Evolutionary conservation across 2,113 vertebrate species (phyloP).

Genomic region (Reinhardtius hippoglossoides): DNA sequence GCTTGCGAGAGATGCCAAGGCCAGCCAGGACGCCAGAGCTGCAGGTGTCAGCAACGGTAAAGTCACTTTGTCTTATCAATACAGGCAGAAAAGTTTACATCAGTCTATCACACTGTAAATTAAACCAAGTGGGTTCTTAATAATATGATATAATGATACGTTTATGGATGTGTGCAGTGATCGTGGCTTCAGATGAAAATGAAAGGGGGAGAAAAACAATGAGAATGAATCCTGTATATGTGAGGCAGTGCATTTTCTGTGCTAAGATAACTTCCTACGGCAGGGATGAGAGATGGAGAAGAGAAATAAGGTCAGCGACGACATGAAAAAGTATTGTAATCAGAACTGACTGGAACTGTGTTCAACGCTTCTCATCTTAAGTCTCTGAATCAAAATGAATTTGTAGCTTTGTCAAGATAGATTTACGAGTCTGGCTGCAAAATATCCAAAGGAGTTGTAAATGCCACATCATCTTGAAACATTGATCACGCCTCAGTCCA

Average conservation of each 20-base stretch:
- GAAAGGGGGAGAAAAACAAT: background rate
- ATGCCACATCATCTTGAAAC: background rate
- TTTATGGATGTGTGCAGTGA: background rate
- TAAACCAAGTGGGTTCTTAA: background rate
- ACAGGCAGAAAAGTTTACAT: background rate
- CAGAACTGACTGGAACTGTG: constrained; percentile 33
- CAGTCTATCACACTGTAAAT: background rate
- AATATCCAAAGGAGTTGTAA: constrained; percentile 8
- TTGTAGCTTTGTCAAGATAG: constrained; percentile 22
- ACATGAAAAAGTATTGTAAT: constrained; percentile 55
- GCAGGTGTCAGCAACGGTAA: constrained; percentile 84
- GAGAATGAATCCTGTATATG: background rate
- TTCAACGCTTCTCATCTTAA: constrained; percentile 26
- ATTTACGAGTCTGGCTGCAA: constrained; percentile 12
- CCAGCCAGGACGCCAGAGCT: constrained; percentile 81
- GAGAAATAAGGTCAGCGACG: constrained; percentile 43
- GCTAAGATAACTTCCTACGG: constrained; percentile 1
- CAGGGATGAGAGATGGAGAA: constrained; percentile 31
- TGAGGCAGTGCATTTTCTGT: constrained; percentile 4
- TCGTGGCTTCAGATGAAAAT: background rate
- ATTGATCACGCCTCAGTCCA: constrained; percentile 8
- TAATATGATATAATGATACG: too few relatives aligned
- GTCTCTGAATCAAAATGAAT: constrained; percentile 29
- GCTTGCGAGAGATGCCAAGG: constrained; percentile 92
- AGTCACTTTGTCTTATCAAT: constrained; percentile 4